phyloP scores from a whole-genome alignment of 2,113 vertebrate genomes.

The Chionodraco myersi region DNA sequence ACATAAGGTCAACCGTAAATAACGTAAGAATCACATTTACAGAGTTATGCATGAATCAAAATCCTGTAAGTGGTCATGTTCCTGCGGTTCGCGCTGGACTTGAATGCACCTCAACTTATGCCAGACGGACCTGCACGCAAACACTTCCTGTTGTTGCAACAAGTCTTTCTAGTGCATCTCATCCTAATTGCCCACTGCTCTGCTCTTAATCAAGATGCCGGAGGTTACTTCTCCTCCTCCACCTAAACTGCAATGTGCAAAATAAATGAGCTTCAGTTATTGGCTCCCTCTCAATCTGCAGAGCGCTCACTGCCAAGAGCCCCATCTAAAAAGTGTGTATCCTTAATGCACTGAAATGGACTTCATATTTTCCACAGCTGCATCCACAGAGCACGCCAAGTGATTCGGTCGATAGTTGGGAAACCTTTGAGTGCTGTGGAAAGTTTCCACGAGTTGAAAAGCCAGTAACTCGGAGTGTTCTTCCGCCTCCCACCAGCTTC shows the following conservation, averaged over 20 bases:
- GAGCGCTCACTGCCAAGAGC: slow-evolving; percentile 47
- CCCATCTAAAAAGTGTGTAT: slow-evolving; percentile 36
- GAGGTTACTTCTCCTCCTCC: slow-evolving; percentile 57
- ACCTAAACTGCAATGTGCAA: slow-evolving; percentile 27
- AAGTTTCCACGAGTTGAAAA: slow-evolving; percentile 36
- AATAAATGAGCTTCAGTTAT: slow-evolving; percentile 41
- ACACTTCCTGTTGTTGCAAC: too few species aligned
- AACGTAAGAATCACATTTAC: neutral
- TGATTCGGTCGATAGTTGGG: slow-evolving; percentile 39
- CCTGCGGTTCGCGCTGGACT: neutral
- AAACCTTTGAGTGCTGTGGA: slow-evolving; percentile 14
- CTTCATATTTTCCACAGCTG: slow-evolving; percentile 61
- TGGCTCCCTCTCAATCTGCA: slow-evolving; percentile 39
- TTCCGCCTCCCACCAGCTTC: slow-evolving; percentile 19
- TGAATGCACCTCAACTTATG: neutral
- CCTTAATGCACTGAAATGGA: slow-evolving; percentile 52
- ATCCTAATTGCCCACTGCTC: slow-evolving; percentile 22
- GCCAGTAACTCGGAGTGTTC: slow-evolving; percentile 23
- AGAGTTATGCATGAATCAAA: neutral
- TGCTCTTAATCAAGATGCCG: slow-evolving; percentile 29
- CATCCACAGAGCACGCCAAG: slow-evolving; percentile 36
- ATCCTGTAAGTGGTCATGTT: neutral
- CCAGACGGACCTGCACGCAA: neutral
- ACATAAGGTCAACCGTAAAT: neutral
- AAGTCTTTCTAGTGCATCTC: neutral